Percentiles rank a stretch among this genome's conserved stretches.
Evolutionary conservation across 2,888 invertebrate species (phyloP).

Genomic region (Eupithecia pulchellata): DNA sequence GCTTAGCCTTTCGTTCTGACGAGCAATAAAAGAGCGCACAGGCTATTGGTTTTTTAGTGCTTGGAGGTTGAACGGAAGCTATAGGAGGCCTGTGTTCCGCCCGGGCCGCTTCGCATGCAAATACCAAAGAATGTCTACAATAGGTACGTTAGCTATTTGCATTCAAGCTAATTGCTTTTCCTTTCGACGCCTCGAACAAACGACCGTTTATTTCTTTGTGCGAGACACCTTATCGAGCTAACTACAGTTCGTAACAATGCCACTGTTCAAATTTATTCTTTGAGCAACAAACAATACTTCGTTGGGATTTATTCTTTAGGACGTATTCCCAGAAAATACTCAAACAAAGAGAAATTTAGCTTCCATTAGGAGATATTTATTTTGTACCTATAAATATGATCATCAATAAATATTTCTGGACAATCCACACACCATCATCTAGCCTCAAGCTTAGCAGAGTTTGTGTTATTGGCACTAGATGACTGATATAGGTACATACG

Average conservation of each 20-base stretch:
- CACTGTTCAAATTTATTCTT: conserved; percentile 3
- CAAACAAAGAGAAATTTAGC: not conserved
- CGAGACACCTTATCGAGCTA: conserved; percentile 63
- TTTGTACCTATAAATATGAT: too few relatives aligned
- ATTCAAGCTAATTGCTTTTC: conserved; percentile 81
- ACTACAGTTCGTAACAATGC: conserved; percentile 39
- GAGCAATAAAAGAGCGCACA: conserved; percentile 37
- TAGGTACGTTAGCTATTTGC: conserved; percentile 72
- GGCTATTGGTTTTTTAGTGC: conserved; percentile 60
- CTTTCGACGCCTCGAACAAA: conserved; percentile 70
- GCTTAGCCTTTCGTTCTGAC: conserved; percentile 18
- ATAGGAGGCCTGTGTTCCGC: conserved; percentile 58
- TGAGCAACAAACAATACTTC: not conserved
- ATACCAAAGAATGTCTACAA: conserved; percentile 50
- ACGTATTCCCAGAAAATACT: not conserved
- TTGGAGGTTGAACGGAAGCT: conserved; percentile 68
- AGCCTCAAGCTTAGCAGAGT: too few relatives aligned
- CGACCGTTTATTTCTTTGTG: conserved; percentile 67
- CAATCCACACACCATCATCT: too few relatives aligned
- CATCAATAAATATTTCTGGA: too few relatives aligned
- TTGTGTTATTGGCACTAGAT: too few relatives aligned
- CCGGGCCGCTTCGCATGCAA: conserved; percentile 74
- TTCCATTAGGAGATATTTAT: not conserved
- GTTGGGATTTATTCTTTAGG: conserved; percentile 18
- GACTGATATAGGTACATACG: too few relatives aligned